phyloP scores from a whole-genome alignment of 2,113 vertebrate species.

The Chionodraco myersi region DNA sequence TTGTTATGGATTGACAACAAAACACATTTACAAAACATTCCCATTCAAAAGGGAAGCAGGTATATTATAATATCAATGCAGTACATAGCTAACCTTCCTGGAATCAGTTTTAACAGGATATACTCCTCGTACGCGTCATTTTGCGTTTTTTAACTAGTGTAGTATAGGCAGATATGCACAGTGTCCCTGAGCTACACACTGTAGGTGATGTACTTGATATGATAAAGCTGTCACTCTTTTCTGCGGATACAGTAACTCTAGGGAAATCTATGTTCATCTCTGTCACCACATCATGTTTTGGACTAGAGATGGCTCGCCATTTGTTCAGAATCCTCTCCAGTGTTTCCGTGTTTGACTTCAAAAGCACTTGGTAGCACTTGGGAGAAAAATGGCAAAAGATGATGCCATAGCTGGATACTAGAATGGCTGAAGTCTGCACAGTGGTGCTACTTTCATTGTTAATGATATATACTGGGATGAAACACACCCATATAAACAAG shows the following conservation, averaged over 20 bases:
- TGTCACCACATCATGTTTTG: not conserved
- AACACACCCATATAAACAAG: slow-evolving; percentile 80
- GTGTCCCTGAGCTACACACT: not conserved
- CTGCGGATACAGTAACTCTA: no score
- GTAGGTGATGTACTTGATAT: slow-evolving; percentile 2
- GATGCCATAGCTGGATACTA: slow-evolving; percentile 77
- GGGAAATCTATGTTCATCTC: not conserved
- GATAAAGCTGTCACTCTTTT: not conserved
- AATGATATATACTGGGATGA: slow-evolving; percentile 75
- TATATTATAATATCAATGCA: not conserved
- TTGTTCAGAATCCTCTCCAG: slow-evolving; percentile 30
- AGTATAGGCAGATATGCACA: not conserved
- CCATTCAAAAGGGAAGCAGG: not conserved
- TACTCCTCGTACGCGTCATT: not conserved
- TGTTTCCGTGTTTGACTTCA: not conserved
- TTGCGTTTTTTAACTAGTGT: fast-evolving
- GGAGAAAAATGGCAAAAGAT: slow-evolving; percentile 79
- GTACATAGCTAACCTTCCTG: not conserved
- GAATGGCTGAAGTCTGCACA: slow-evolving; percentile 76
- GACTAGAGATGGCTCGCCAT: not conserved
- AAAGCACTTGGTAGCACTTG: slow-evolving; percentile 64
- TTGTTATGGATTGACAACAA: slow-evolving; percentile 3
- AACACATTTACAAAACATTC: not conserved
- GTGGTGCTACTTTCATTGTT: slow-evolving; percentile 42
- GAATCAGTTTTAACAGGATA: slow-evolving; percentile 15